phyloP scores from a whole-genome alignment of 2,888 invertebrate genomes.

The Philopedon plagiatum region DNA sequence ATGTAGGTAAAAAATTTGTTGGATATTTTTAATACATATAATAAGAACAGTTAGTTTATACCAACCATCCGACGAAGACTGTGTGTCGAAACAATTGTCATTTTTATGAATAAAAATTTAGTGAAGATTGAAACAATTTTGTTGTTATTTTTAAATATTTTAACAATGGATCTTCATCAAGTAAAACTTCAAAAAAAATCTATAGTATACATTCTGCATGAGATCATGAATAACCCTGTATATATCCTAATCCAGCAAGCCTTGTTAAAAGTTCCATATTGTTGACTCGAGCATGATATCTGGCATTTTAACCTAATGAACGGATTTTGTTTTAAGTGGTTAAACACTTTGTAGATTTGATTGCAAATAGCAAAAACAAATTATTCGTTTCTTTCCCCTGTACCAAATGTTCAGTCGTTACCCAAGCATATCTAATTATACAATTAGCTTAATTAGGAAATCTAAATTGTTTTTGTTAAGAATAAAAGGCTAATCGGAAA shows the following conservation, averaged over 20 bases:
- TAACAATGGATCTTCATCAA: no score
- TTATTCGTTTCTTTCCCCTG: constrained; percentile 39
- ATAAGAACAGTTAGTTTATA: no score
- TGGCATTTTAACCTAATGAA: constrained; percentile 21
- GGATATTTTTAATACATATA: no score
- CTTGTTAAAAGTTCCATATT: constrained; percentile 22
- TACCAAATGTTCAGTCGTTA: constrained; percentile 40
- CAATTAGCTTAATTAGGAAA: constrained; percentile 49
- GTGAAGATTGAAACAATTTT: no score
- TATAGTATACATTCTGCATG: no score
- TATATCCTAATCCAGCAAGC: background rate
- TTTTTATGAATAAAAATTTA: no score
- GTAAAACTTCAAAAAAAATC: no score
- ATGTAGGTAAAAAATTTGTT: no score
- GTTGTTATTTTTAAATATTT: no score
- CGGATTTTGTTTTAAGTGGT: constrained; percentile 12
- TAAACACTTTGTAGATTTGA: constrained; percentile 19
- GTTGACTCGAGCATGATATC: constrained; percentile 22
- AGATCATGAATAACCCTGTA: no score
- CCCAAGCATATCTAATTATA: constrained; percentile 39
- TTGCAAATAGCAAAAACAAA: constrained; percentile 33
- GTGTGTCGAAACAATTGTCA: no score
- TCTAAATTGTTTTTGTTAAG: constrained; percentile 27
- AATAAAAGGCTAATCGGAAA: constrained; percentile 31
- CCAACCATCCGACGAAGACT: no score